Evolutionary conservation across 2,113 vertebrate species (phyloP), one percentile per base, ranked within the genome.

Genomic region (Diphyllodes magnificus): DNA sequence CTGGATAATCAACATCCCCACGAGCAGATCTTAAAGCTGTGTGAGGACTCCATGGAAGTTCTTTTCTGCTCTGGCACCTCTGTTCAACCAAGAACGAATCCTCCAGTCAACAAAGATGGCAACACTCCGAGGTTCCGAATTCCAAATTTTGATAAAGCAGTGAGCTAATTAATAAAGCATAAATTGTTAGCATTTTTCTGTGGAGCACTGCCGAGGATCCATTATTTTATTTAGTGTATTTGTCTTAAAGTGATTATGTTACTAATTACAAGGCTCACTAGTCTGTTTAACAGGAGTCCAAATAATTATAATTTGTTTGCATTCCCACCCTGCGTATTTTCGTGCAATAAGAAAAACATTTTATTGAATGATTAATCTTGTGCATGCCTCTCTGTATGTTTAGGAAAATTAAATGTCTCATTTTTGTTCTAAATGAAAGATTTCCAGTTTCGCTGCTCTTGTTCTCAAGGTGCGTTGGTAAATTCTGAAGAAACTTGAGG

Each of bases 201-300:
- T 9, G 2, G 63, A 93, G 59, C 7, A 2, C 40, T 81, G 80
- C 82, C 23, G 82, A 93, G 78, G 57, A 89, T 42, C 66, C 83
- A 60, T 95, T 93, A 56, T 94, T 95, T 95, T 96, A 85, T 95
- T 90, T 77, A 30, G 63, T 86, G 19, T 92, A 66, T 94, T 96
- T 97, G 96, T 95, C 93, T 96, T 96, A 92, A 95, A 96, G 92
- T 85, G 88, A 93, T 97, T 96, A 93, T 88, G 77, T 70, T 88
- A 14, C 81, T 92, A 96, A 94, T 96, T 97, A 96, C 70, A 80
- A 93, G 91, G 91, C 95, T 97, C 93, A 93, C 86, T 97, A 96
- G 78, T 89, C 91, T 92, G 82, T 95, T 96, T 94, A 96, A 93
- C 65, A 56, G 54, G 86, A 96, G 92, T 90, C 88, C 92, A 87